Conservation (phyloP, 2,797 vertebrate genomes). For the Microcaecilia unicolor region DNA sequence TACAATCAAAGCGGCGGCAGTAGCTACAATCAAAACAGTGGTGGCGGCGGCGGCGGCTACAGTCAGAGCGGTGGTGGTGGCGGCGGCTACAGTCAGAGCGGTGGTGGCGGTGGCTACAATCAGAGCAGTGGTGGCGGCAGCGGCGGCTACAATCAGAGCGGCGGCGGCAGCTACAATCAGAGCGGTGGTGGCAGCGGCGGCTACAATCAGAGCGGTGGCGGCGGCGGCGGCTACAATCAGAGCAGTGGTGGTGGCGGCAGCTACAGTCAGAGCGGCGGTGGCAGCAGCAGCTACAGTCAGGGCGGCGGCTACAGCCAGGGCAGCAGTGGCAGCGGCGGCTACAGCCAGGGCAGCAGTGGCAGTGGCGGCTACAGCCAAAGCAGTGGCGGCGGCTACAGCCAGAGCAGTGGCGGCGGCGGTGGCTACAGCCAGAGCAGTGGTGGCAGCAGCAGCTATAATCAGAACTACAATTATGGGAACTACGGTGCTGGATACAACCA, state of each 20-base stretch:
- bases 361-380: not conserved
- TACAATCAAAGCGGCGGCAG: no score
- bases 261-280: conserved; percentile 23
- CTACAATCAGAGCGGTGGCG: conserved; percentile 18
- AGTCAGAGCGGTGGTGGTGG: conserved; percentile 2
- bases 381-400: conserved; percentile 29
- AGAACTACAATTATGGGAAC: conserved; percentile 69
- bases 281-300: not conserved
- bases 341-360: not conserved
- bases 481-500: conserved; percentile 69
- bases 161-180: not conserved
- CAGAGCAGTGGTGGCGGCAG: conserved; percentile 29
- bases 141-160: not conserved
- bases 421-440: conserved; percentile 60
- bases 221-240: not conserved
- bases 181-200: not conserved
- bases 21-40: no score
- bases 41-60: not conserved
- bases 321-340: conserved; percentile 12
- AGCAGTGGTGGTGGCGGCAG: conserved; percentile 30
- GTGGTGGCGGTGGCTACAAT: no score
- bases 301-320: conserved; percentile 17
- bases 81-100: not conserved
- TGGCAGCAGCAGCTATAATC: conserved; percentile 6
- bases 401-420: no score